These are phyloP conservation scores for Amblyopsis hoosieri DNA, from an alignment of 2,797 vertebrate genomes.

Conservation along the genomic window DNA sequence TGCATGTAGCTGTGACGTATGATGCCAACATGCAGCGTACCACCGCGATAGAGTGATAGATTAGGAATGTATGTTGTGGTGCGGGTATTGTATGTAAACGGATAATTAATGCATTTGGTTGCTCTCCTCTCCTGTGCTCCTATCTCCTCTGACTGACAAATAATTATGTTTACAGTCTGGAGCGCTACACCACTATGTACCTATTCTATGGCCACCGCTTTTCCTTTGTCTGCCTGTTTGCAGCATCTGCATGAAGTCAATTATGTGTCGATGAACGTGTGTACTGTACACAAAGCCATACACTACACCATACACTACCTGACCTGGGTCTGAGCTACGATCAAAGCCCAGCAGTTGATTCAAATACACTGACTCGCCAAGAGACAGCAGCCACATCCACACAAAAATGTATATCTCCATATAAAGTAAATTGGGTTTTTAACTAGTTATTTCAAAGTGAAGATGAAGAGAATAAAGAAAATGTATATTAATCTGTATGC, in stretches of 20 bases:
- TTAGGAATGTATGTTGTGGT: not conserved
- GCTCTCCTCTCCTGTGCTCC: not conserved
- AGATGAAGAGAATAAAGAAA: too few relatives aligned
- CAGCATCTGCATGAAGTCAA: constrained; percentile 9
- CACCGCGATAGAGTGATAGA: not conserved
- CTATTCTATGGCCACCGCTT: not conserved
- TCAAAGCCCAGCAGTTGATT: constrained; percentile 19
- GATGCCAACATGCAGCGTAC: not conserved
- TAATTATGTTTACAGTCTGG: not conserved
- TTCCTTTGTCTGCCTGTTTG: not conserved
- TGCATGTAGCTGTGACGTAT: constrained; percentile 4
- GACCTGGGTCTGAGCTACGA: constrained; percentile 41
- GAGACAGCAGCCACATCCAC: constrained; percentile 12
- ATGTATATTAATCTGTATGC: too few relatives aligned
- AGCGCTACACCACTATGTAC: not conserved
- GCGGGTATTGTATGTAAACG: too few relatives aligned
- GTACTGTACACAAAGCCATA: constrained; percentile 42
- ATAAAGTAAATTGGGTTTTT: too few relatives aligned
- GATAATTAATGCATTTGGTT: not conserved
- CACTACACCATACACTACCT: constrained; percentile 31
- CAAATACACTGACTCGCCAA: constrained; percentile 28
- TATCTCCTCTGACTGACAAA: not conserved
- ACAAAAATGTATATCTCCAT: not conserved
- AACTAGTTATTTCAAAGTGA: too few relatives aligned
- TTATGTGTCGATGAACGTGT: constrained; percentile 24